These are phyloP conservation scores for Herpetotheres cachinnans DNA, from an alignment of 2,113 vertebrate species.

Conservation along the genomic window DNA sequence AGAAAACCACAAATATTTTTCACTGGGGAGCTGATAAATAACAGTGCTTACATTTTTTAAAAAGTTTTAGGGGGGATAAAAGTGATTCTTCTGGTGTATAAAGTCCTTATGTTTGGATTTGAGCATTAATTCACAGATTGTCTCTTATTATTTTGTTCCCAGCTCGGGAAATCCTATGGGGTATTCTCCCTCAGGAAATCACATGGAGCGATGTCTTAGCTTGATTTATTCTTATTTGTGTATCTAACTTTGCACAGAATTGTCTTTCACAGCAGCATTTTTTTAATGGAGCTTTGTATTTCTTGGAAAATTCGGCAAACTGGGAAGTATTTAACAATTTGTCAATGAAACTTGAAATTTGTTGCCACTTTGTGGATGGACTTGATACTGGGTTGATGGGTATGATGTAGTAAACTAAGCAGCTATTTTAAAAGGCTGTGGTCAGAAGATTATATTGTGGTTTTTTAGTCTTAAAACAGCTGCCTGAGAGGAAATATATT, in stretches of 20 bases:
- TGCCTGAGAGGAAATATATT: neutral
- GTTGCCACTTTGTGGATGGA: neutral
- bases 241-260: neutral
- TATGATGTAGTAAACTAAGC: neutral
- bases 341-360: neutral
- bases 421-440: neutral
- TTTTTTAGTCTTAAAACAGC: neutral
- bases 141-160: constrained; percentile 1
- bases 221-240: constrained; percentile 39
- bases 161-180: neutral
- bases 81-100: neutral
- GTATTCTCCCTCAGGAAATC: constrained; percentile 32
- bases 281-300: neutral
- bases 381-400: neutral
- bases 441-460: neutral
- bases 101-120: neutral
- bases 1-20: constrained; percentile 30
- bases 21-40: constrained; percentile 21
- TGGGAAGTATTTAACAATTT: neutral
- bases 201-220: neutral
- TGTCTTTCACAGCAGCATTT: constrained; percentile 24
- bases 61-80: neutral
- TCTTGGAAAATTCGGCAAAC: neutral
- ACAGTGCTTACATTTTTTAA: neutral
- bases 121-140: constrained; percentile 24